Evolutionary conservation across 2,888 invertebrate genomes (phyloP).

Genomic region (Pyrochroa serraticornis): DNA sequence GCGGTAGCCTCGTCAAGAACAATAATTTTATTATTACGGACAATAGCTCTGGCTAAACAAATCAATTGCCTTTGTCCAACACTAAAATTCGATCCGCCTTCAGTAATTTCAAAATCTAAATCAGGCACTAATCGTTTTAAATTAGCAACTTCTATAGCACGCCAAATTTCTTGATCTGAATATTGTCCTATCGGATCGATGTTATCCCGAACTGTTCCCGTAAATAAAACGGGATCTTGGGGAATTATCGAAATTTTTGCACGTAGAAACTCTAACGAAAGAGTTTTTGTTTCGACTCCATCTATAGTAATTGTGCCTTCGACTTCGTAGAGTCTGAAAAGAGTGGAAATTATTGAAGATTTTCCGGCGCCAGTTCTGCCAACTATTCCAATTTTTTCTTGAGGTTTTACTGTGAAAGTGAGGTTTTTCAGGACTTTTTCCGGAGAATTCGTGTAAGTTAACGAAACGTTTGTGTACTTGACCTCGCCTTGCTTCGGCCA

Average conservation of each 20-base stretch:
- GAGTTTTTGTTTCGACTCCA: slow-evolving; percentile 66
- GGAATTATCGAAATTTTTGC: slow-evolving; percentile 81
- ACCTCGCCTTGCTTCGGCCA: slow-evolving; percentile 69
- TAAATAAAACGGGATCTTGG: slow-evolving; percentile 83
- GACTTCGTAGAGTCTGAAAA: slow-evolving; percentile 78
- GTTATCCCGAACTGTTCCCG: slow-evolving; percentile 83
- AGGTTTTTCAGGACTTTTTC: slow-evolving; percentile 76
- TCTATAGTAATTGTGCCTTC: slow-evolving; percentile 82
- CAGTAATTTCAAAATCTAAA: slow-evolving; percentile 70
- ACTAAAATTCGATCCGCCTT: slow-evolving; percentile 62
- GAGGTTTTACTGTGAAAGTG: slow-evolving; percentile 68
- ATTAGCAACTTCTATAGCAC: slow-evolving; percentile 78
- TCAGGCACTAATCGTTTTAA: slow-evolving; percentile 70
- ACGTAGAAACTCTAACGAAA: slow-evolving; percentile 75
- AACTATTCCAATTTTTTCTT: slow-evolving; percentile 76
- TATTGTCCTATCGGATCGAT: slow-evolving; percentile 84
- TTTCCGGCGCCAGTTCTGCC: slow-evolving; percentile 86
- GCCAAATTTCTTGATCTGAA: slow-evolving; percentile 78
- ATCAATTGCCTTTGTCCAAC: slow-evolving; percentile 67
- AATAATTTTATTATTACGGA: slow-evolving; percentile 52
- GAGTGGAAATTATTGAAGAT: slow-evolving; percentile 73
- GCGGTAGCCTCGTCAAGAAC: slow-evolving; percentile 74
- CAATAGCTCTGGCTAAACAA: slow-evolving; percentile 68
- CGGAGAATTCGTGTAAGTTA: slow-evolving; percentile 72
- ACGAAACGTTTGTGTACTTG: slow-evolving; percentile 64